A percentile compares a stretch with the other conserved stretches of the same genome.
Conservation (phyloP, 2,888 invertebrate species). For the Euphydryas editha region DNA sequence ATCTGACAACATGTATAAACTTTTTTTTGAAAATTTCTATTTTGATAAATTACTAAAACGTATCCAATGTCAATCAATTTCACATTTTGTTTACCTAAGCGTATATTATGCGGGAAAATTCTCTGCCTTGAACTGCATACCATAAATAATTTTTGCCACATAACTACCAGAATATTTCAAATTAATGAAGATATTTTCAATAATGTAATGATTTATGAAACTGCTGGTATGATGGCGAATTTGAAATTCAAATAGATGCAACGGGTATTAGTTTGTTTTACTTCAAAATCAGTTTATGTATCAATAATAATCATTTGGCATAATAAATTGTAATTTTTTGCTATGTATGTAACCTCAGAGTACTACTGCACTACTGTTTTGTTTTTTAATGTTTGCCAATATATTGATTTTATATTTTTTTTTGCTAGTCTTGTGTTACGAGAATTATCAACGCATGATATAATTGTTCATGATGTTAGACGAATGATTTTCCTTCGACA, state of each 20-base stretch:
- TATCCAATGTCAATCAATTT: not conserved
- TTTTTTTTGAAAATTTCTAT: too few species aligned
- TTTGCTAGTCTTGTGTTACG: constrained; percentile 44
- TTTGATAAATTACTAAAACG: too few species aligned
- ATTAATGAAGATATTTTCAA: constrained; percentile 17
- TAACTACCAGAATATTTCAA: constrained; percentile 21
- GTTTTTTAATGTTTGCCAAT: constrained; percentile 30
- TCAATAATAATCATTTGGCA: constrained; percentile 30
- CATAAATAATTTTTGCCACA: constrained; percentile 24
- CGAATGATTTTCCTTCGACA: constrained; percentile 8
- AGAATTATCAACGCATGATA: constrained; percentile 41
- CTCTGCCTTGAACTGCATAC: constrained; percentile 30
- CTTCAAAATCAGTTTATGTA: not conserved
- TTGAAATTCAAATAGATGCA: constrained; percentile 21
- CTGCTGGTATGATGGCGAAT: constrained; percentile 24
- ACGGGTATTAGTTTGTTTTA: not conserved
- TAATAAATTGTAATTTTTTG: constrained; percentile 27
- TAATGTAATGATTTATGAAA: constrained; percentile 22
- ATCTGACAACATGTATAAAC: too few species aligned
- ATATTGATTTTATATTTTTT: constrained; percentile 45
- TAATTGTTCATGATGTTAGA: not conserved
- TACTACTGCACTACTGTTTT: constrained; percentile 39
- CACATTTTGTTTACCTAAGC: not conserved
- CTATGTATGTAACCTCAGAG: constrained; percentile 43
- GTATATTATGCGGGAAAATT: constrained; percentile 32